A percentile compares a stretch with the other conserved stretches of the same genome.
Conservation (phyloP, 2,113 vertebrate species). For the Oreotrochilus melanogaster region DNA sequence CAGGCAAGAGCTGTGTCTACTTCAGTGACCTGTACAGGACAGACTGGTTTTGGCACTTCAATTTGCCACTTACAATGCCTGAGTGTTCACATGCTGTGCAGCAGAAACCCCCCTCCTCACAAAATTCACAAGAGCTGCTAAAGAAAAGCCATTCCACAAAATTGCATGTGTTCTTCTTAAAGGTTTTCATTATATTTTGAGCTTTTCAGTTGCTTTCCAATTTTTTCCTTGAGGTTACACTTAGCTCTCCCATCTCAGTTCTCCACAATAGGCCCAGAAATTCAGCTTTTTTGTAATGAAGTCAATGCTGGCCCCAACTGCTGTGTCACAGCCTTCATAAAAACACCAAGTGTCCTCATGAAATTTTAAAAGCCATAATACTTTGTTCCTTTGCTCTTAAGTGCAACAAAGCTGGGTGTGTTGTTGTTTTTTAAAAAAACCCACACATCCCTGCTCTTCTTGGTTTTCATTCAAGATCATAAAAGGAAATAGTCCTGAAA, state of each 20-base stretch:
- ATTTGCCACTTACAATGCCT: neutral
- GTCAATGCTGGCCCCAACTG: neutral
- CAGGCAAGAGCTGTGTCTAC: slow-evolving; percentile 37
- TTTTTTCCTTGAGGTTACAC: neutral
- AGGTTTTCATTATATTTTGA: neutral
- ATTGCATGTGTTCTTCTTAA: neutral
- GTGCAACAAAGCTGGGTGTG: neutral
- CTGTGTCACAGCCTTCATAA: neutral
- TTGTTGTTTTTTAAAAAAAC: neutral
- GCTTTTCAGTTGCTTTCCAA: neutral
- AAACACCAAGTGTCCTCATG: neutral
- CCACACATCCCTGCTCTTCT: neutral
- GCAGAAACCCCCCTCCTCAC: neutral
- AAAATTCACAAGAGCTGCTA: neutral
- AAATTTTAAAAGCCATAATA: neutral
- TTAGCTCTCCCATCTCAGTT: neutral
- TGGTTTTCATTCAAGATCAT: neutral
- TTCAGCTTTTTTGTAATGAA: neutral
- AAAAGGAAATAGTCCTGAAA: neutral
- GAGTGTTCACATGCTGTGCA: rapidly evolving
- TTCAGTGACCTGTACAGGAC: slow-evolving; percentile 53
- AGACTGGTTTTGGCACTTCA: slow-evolving; percentile 64
- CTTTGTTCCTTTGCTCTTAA: neutral
- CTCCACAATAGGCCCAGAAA: neutral
- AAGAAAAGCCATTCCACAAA: neutral